Conservation (phyloP, 2,888 invertebrate species). For the Erannis defoliaria region DNA sequence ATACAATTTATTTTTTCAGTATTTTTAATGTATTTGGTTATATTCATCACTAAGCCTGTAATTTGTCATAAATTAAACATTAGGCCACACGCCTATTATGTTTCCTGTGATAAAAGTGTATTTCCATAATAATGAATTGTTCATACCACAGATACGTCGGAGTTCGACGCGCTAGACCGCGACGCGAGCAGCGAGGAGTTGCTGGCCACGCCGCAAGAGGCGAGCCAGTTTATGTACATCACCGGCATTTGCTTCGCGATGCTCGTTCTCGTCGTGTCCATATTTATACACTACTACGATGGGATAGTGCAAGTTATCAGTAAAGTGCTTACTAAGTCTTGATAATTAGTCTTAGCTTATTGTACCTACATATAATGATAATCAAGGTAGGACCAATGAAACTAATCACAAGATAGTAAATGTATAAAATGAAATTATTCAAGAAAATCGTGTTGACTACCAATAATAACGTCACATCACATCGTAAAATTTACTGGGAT, state of each 20-base stretch:
- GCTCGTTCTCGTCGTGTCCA: conserved; percentile 87
- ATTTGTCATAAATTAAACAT: too few relatives aligned
- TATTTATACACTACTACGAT: conserved; percentile 87
- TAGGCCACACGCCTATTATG: too few relatives aligned
- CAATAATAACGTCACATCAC: too few relatives aligned
- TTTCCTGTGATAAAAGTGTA: too few relatives aligned
- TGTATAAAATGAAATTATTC: too few relatives aligned
- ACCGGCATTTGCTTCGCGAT: conserved; percentile 88
- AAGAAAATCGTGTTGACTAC: too few relatives aligned
- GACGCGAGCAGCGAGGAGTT: conserved; percentile 83
- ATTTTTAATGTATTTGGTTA: too few relatives aligned
- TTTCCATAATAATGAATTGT: too few relatives aligned
- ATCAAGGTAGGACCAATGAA: neutral
- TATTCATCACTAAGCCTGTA: too few relatives aligned
- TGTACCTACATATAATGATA: neutral
- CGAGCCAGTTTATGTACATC: conserved; percentile 87
- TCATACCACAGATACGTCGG: conserved; percentile 70
- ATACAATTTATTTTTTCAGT: too few relatives aligned
- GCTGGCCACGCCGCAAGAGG: conserved; percentile 84
- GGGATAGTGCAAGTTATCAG: conserved; percentile 62
- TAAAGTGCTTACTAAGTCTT: conserved; percentile 64
- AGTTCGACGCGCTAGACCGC: conserved; percentile 81
- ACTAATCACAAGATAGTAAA: too few relatives aligned
- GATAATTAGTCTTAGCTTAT: neutral
- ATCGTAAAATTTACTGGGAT: too few relatives aligned